Base-by-base conservation (phyloP, 1,140 invertebrate genomes). In the Saccostrea glomerata region DNA sequence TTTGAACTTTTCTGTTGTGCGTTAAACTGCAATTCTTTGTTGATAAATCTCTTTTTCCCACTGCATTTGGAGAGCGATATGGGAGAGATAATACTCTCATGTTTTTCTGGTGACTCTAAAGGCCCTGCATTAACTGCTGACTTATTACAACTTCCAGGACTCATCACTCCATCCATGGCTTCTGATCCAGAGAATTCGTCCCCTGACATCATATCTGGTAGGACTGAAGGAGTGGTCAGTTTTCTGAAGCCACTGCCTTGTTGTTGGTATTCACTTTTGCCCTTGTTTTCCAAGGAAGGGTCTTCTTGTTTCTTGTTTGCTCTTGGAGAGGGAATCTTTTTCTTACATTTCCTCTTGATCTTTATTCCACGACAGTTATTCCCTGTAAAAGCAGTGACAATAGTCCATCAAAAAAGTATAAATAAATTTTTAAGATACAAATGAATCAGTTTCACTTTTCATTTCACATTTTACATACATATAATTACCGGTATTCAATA, bases 241-340 rank as follows among this genome's bases (percentile, higher is more conserved):
- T 84, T 84, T 56, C 82, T 54, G 11, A 23, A 56, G 40, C 40
- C 40, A 15, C 47, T 56, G 20, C 36, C 17, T 23, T 84, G 82
- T 36, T 84, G 82, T 20, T 84, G 82, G 23, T 84, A 84, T 63
- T 86, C 56, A 54, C 73, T 86, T 40, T 86, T 86, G 17, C 63
- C 70, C 23, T 82, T 86, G 66, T 82, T 82, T n/a, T 77, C 56
- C n/a, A 56, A 12, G 66, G 0, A 23, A 13, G 70, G 4, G 36
- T 54, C 84, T 40, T 30, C 82, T 12, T 30, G 40, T 58, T 30
- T 17, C 55, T 30, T 60, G 17, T 85, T 58, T 56, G 84, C 84
- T 36, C 84, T n/a, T 13, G 84, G 84, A 40, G n/a, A 60, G 7
- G 84, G 84, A 23, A 85, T 11, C 55, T 23, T 63, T 17, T 63